Evolutionary conservation across 2,797 vertebrate genomes (phyloP).

Genomic region (Melanotaenia parkinsoni): DNA sequence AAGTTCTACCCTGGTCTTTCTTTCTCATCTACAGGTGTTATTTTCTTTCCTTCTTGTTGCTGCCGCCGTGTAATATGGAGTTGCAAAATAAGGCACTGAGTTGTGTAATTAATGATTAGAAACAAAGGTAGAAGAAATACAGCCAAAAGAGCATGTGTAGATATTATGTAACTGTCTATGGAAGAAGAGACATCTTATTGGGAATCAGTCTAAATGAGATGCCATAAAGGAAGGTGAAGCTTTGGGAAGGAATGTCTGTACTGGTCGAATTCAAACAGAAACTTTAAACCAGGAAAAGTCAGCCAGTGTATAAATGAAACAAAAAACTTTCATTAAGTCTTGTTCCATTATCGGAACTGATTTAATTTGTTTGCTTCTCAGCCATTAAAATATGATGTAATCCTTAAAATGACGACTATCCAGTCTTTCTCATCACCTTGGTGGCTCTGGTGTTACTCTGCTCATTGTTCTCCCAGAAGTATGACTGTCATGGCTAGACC

Average conservation of each 20-base stretch:
- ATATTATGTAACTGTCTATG: not conserved
- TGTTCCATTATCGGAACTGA: not conserved
- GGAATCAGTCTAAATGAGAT: too few species aligned
- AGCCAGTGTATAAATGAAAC: too few species aligned
- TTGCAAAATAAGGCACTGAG: not conserved
- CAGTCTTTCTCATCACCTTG: conserved; percentile 17
- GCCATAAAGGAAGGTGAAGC: conserved; percentile 4
- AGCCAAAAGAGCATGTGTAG: not conserved
- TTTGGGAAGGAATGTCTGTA: not conserved
- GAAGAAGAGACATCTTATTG: not conserved
- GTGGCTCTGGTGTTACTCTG: conserved; percentile 29
- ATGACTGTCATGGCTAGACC: conserved; percentile 26
- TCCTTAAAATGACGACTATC: not conserved
- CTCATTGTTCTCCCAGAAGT: conserved; percentile 49
- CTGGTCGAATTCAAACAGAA: not conserved
- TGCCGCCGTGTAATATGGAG: not conserved
- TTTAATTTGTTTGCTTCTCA: not conserved
- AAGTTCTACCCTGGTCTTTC: too few species aligned
- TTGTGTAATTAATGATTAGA: not conserved
- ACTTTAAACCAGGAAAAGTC: conserved; percentile 25
- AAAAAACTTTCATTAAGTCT: too few species aligned
- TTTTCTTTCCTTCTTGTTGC: too few species aligned
- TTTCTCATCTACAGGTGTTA: too few species aligned
- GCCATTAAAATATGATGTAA: too few species aligned
- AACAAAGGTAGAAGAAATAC: not conserved